These are phyloP conservation scores for Druon quercuslanigerum DNA, from an alignment of 1,140 invertebrate genomes.

Conservation along the genomic window DNA sequence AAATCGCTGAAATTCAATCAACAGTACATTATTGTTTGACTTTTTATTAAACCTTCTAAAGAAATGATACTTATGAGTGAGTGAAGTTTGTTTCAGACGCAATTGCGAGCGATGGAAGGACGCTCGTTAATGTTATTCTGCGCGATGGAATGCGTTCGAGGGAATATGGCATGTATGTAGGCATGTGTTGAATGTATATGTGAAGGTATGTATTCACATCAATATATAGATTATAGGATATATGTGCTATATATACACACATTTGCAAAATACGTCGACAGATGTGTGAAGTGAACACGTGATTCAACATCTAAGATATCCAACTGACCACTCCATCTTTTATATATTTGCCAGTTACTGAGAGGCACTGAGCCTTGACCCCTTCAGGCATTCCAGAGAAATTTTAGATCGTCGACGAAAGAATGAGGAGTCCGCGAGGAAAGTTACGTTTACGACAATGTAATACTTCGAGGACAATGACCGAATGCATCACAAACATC, in stretches of 20 bases:
- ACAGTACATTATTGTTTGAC: too few species aligned
- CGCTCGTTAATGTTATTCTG: constrained; percentile 4
- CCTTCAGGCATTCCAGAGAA: constrained; percentile 2
- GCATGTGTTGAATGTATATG: not conserved
- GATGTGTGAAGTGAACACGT: constrained; percentile 3
- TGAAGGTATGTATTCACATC: not conserved
- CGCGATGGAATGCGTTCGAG: constrained; percentile 15
- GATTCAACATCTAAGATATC: constrained; percentile 1
- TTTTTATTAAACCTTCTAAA: too few species aligned
- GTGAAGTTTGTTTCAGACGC: too few species aligned
- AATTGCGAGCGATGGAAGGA: not conserved
- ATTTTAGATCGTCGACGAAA: not conserved
- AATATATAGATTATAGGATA: not conserved
- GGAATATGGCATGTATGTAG: not conserved
- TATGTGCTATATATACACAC: not conserved
- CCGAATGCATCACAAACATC: too few species aligned
- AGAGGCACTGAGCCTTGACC: constrained; percentile 24
- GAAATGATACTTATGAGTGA: too few species aligned
- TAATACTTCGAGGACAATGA: too few species aligned
- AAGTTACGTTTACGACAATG: constrained; percentile 10
- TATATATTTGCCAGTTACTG: not conserved
- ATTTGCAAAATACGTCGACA: not conserved
- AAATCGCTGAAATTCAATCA: too few species aligned
- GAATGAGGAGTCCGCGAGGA: not conserved
- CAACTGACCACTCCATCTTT: not conserved